A percentile compares a stretch with the other conserved stretches of the same genome.
phyloP scores from a whole-genome alignment of 2,797 vertebrate species.

The Pelochelys cantorii region DNA sequence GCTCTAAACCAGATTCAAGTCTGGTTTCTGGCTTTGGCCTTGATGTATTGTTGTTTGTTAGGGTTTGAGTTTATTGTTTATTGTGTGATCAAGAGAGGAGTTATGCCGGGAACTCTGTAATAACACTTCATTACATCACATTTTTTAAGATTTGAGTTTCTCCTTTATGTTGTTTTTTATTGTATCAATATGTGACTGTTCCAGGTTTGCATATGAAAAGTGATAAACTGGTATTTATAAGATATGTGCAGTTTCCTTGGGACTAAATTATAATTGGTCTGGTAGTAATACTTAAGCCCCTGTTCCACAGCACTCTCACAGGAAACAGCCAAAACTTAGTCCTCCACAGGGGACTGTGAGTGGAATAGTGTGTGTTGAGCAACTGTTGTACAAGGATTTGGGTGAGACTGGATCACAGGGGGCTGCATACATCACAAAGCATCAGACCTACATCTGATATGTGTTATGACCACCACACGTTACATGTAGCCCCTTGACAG shows the following conservation, averaged over 20 bases:
- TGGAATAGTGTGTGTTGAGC: rapidly evolving
- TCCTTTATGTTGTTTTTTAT: no score
- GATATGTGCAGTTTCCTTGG: rapidly evolving
- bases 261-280: background rate
- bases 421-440: background rate
- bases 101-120: background rate
- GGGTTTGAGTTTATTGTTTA: slow-evolving; percentile 23
- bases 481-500: background rate
- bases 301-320: background rate
- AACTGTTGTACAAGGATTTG: background rate
- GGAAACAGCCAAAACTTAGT: rapidly evolving
- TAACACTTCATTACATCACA: no score
- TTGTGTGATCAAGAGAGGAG: background rate
- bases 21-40: background rate
- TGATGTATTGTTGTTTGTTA: slow-evolving; percentile 30
- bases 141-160: no score
- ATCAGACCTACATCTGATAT: background rate
- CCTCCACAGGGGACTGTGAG: background rate
- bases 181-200: no score
- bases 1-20: background rate
- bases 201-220: no score
- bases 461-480: background rate
- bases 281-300: rapidly evolving
- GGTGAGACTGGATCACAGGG: rapidly evolving
- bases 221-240: background rate